Evolutionary conservation across 2,113 vertebrate species (phyloP).

Genomic region (Fregata magnificens): DNA sequence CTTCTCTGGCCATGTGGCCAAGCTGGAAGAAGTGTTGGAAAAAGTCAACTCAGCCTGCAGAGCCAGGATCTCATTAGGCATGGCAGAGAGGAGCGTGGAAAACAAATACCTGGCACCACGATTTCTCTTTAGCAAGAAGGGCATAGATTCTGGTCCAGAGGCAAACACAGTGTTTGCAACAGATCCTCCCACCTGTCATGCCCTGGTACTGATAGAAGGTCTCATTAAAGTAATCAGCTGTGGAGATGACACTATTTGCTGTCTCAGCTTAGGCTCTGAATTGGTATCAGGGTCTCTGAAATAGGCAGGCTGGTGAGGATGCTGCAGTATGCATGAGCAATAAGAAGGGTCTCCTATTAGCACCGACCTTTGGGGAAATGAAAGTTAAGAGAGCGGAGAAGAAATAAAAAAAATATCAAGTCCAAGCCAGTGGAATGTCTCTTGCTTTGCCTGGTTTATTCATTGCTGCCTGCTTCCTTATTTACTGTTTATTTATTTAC

Average conservation of each 20-base stretch:
- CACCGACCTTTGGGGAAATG: background rate
- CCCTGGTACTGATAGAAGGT: background rate
- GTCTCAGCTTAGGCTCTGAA: background rate
- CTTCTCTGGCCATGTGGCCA: background rate
- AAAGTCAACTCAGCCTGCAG: background rate
- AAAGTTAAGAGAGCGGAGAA: background rate
- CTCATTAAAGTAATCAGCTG: background rate
- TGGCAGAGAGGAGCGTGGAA: background rate
- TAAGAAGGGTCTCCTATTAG: background rate
- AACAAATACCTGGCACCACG: background rate
- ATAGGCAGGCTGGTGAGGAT: background rate
- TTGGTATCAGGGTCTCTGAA: background rate
- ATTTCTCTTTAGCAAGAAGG: background rate
- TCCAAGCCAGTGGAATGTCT: background rate
- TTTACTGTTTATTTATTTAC: constrained; percentile 56
- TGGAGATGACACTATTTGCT: background rate
- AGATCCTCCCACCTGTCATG: background rate
- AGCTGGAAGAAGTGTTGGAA: background rate
- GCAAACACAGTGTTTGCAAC: background rate
- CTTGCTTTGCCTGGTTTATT: background rate
- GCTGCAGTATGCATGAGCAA: background rate
- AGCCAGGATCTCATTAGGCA: background rate
- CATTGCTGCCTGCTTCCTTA: background rate
- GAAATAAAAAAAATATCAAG: background rate
- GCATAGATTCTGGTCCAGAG: background rate